These are phyloP conservation scores for Geotrupes spiniger DNA, from an alignment of 2,888 invertebrate species.

Conservation along the genomic window DNA sequence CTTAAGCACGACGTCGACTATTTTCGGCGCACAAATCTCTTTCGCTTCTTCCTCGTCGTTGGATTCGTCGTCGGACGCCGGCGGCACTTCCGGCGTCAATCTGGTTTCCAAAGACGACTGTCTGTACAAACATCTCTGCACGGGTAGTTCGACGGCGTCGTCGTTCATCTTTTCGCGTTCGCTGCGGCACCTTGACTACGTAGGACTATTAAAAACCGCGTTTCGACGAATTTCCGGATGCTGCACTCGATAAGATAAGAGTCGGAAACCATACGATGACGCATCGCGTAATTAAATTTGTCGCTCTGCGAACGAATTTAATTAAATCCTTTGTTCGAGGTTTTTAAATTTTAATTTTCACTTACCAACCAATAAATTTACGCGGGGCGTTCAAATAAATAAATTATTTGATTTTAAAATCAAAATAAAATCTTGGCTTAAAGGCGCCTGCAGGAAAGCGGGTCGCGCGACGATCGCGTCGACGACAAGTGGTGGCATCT, in stretches of 20 bases:
- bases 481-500: conserved; percentile 26
- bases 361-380: too few relatives aligned
- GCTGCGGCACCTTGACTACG: too few relatives aligned
- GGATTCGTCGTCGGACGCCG: conserved; percentile 25
- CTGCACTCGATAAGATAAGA: conserved; percentile 5
- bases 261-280: neutral
- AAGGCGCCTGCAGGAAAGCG: neutral
- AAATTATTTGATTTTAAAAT: too few relatives aligned
- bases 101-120: conserved; percentile 41
- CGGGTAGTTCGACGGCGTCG: conserved; percentile 35
- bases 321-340: too few relatives aligned
- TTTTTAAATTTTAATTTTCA: too few relatives aligned
- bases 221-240: neutral
- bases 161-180: conserved; percentile 24
- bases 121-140: conserved; percentile 35
- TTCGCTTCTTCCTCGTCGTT: conserved; percentile 23
- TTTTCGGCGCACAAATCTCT: conserved; percentile 24
- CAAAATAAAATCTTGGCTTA: too few relatives aligned
- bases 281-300: too few relatives aligned
- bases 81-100: conserved; percentile 34
- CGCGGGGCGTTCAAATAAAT: too few relatives aligned
- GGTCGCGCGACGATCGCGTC: neutral
- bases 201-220: too few relatives aligned
- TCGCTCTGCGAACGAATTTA: too few relatives aligned
- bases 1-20: conserved; percentile 27